Base-by-base conservation (phyloP, 2,797 vertebrate genomes). In the Fistularia commersonii region DNA sequence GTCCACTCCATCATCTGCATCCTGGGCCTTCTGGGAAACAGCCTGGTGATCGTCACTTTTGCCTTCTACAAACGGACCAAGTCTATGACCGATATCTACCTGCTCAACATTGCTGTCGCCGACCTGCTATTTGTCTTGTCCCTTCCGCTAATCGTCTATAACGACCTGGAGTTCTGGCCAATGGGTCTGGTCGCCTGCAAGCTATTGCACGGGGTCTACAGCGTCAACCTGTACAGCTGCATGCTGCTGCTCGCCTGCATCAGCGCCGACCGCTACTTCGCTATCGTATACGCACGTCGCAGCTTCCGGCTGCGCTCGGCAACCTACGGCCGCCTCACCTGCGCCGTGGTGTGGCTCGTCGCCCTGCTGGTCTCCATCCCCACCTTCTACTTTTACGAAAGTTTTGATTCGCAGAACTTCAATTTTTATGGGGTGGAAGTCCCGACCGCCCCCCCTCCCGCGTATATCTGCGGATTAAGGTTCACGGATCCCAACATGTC, bases 21-120 rank as follows among this genome's bases (percentile, higher is more conserved):
- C 0, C 65, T 91, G 0, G 96, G 96, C 39, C 80, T 99, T 6
- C 39, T 95, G 8, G 96, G 96, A 12, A 98, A 99, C 40, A 0
- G 74, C 6, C 83, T 98, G 1, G 96, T 99, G 1, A 90, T 95
- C 48, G 11, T 88, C 51, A 99, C 96, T n/a, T 97, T 95, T 32
- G 57, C 81, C 1, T 90, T 90, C 31, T 98, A 98, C 35, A 95
- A 93, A 82, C 90, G 81, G 72, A 58, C 84, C 48, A 95, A 93
- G 74, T 93, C 93, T 0, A 95, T 98, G 93, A 98, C 96, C 0
- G 96, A 99, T 0, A 68, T 96, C 7, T 97, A 89, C 41, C 94
- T 98, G 14, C 59, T 93, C 51, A 96, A 97, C 11, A 86, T 98
- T 86, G 93, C 96, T 0, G 65, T 94, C 12, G 89, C 92, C 0